Evolutionary conservation across 2,113 vertebrate species (phyloP), one percentile per base, ranked within the genome.

Genomic region (Leuciscus idus): DNA sequence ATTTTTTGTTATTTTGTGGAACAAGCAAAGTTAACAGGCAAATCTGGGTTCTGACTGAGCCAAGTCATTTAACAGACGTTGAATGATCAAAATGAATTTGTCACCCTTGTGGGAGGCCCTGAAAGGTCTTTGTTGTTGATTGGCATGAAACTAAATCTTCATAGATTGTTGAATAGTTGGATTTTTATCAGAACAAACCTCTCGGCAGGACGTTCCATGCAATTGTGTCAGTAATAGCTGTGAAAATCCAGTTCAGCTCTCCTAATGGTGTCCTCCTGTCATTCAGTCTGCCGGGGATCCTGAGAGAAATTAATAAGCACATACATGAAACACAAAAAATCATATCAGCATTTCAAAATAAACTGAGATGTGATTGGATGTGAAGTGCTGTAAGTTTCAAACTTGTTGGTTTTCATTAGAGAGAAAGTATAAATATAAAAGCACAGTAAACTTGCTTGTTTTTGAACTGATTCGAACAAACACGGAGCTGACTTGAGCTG

Each of bases 191-290:
- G 39, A 33, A 73, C 81, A 73, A 73, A 99, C 98, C 98, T 95
- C 98, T 94, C 0, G 98, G 98, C 87, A 99, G 93, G 78, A 99
- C 98, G 0, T 99, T 99, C 98, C 98, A 99, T 0, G 98, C 98
- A 0, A 99, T 99, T 46, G 98, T 99, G 93, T 99, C 98, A 0
- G 98, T 99, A 93, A 99, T 99, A 21, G 98, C 98, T 0, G 98
- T 99, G 95, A 99, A 99, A 94, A 99, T 99, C 98, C 98, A 99
- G 92, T 99, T 99, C 88, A 99, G 96, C 86, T 99, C 98, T 50
- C 98, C 98, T 79, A 99, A 95, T 0, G 98, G 98, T 0, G 98
- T 99, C 75, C 98, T 96, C 86, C 98, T 95, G 95, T 99, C 98
- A 1, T 99, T 99, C 87, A 99, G 95, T 82, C 98, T 94, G 28